Percentiles rank a stretch among this genome's conserved stretches.
These are phyloP conservation scores for Danio kyathit DNA, from an alignment of 2,797 vertebrate species.

Conservation along the genomic window DNA sequence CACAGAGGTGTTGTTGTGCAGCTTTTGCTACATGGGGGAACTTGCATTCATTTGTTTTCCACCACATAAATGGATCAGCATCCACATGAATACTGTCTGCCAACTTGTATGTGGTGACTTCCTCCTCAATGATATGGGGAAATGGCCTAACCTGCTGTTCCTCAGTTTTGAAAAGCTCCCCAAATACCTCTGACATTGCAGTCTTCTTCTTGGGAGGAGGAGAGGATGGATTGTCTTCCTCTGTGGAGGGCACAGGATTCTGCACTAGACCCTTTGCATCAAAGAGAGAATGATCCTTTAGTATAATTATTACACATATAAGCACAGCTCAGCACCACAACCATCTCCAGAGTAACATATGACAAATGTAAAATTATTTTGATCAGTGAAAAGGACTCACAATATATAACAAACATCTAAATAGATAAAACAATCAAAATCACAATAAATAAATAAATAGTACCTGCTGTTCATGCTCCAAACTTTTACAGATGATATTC, in stretches of 20 bases:
- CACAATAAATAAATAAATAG: too few relatives aligned
- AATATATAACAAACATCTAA: background rate
- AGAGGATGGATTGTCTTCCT: conserved; percentile 2
- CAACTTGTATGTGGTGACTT: conserved; percentile 24
- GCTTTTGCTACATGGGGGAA: conserved; percentile 30
- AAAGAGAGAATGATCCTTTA: too few relatives aligned
- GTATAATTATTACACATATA: too few relatives aligned
- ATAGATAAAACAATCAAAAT: background rate
- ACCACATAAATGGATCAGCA: conserved; percentile 33
- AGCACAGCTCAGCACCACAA: too few relatives aligned
- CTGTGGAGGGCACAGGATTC: background rate
- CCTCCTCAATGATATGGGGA: conserved; percentile 7
- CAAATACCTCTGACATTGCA: conserved; percentile 22
- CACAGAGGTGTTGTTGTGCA: background rate
- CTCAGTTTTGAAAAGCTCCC: conserved; percentile 31
- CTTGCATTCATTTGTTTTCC: conserved; percentile 12
- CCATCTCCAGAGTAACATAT: background rate
- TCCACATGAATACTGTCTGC: conserved; percentile 26
- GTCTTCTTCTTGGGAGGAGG: background rate
- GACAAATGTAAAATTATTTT: background rate
- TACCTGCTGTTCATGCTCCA: too few relatives aligned
- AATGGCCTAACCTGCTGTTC: conserved; percentile 23
- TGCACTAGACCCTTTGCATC: too few relatives aligned
- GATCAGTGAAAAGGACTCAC: background rate
- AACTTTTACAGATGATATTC: too few relatives aligned